These are phyloP conservation scores for Xerus rutilus DNA, from an alignment of 2,797 vertebrate genomes.

Conservation along the genomic window DNA sequence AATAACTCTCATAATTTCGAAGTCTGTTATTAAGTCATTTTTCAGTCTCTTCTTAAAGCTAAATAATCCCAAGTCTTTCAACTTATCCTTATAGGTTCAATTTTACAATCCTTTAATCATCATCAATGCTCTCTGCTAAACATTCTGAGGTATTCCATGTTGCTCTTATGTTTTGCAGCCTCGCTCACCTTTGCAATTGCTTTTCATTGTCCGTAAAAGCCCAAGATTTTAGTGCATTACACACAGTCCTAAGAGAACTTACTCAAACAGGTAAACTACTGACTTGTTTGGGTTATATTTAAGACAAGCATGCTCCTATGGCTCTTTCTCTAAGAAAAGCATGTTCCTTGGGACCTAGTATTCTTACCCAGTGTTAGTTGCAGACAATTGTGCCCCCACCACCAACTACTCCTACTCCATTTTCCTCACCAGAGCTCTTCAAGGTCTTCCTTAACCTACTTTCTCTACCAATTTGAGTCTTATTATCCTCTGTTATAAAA, in stretches of 20 bases:
- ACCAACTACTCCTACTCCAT: background rate
- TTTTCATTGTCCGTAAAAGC: slow-evolving; percentile 59
- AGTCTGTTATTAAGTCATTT: slow-evolving; percentile 85
- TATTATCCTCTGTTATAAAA: background rate
- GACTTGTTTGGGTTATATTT: slow-evolving; percentile 37
- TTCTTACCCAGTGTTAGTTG: background rate
- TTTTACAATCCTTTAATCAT: slow-evolving; percentile 85
- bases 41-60: slow-evolving; percentile 81
- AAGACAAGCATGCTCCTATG: background rate
- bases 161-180: slow-evolving; percentile 66
- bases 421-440: background rate
- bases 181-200: slow-evolving; percentile 75
- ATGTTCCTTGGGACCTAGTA: background rate
- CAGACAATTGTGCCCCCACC: too few relatives aligned
- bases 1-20: slow-evolving; percentile 83
- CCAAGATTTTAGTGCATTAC: background rate
- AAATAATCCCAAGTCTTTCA: slow-evolving; percentile 84
- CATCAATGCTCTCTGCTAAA: slow-evolving; percentile 67
- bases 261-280: background rate
- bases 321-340: slow-evolving; percentile 28
- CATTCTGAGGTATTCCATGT: slow-evolving; percentile 74
- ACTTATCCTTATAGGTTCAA: slow-evolving; percentile 81
- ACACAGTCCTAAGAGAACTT: background rate
- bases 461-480: background rate
- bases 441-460: background rate